Base-by-base conservation (phyloP, 2,113 vertebrate species). In the Datnioides undecimradiatus region DNA sequence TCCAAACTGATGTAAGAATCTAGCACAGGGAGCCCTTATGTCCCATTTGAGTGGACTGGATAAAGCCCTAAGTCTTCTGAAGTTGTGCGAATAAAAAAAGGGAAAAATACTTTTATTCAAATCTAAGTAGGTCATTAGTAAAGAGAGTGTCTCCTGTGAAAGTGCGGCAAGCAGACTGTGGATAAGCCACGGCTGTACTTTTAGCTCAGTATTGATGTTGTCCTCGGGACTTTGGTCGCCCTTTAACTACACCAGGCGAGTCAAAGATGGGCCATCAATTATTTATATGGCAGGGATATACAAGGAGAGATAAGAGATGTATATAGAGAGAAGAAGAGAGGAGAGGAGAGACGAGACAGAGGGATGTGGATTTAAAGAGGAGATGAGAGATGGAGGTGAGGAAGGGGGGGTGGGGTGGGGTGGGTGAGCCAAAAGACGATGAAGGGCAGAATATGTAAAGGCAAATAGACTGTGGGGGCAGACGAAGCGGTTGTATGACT, bases 251-350 rank as follows among this genome's bases (percentile, higher is more conserved):
- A 88, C 43, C 84, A 88, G 88, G 69, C 84, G 49, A 91, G 81
- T 83, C 80, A 79, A 76, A 87, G 88, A 91, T 54, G 85, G 57
- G 45, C 63, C 77, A 92, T 94, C 83, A 89, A 94, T 94, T 88
- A 93, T 94, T 90, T 78, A 94, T 83, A 73, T 68, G 60, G 80
- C 76, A 76, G 75, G 5, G 80, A 83, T 85, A 83, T 85, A 83
- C 67, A 59, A 69, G 84, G 62, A 74, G 76, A 74, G 81, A 90
- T 87, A 38, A 72, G 77, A 85, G 74, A 84, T 67, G 71, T 73
- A 75, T 79, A 5, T 43, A 38, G 63, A 31, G 68, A 36, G 62
- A 62, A 59, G 55, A 59, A 6, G 55, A 41, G 36, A 58, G 31
- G 19, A 57, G 31, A 57, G 31, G 45, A 23, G 62, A 19, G 27